These are phyloP conservation scores for Liparis tanakae DNA, from an alignment of 2,797 vertebrate species.

Conservation along the genomic window DNA sequence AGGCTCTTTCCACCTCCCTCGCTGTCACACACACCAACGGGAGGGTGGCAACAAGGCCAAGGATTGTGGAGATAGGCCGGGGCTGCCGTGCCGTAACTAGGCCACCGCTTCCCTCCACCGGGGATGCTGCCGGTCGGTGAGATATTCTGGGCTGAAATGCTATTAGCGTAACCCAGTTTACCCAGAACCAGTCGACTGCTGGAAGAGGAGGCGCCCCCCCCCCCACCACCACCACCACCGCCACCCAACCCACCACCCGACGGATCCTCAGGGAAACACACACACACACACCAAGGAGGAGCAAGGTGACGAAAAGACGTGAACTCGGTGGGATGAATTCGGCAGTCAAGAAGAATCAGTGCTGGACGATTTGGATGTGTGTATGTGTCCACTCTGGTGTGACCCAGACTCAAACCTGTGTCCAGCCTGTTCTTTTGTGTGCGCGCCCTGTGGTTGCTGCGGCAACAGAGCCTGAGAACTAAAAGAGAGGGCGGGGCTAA, in stretches of 20 bases:
- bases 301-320: constrained; percentile 26
- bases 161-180: constrained; percentile 84
- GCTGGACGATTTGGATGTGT: background rate
- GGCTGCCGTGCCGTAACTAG: constrained; percentile 65
- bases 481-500: constrained; percentile 20
- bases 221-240: too few relatives aligned
- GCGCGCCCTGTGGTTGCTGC: constrained; percentile 54
- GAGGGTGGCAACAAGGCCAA: constrained; percentile 58
- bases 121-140: constrained; percentile 43
- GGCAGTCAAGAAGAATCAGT: background rate
- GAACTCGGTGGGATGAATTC: constrained; percentile 15
- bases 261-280: constrained; percentile 45
- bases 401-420: constrained; percentile 55
- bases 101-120: constrained; percentile 61
- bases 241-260: constrained; percentile 21
- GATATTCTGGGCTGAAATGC: constrained; percentile 77
- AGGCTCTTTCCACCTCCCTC: constrained; percentile 54
- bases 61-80: constrained; percentile 56
- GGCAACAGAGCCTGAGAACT: constrained; percentile 71
- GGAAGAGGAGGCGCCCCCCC: constrained; percentile 42
- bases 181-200: constrained; percentile 78
- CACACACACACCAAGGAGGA: constrained; percentile 52
- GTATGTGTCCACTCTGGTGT: constrained; percentile 12
- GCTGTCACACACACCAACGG: constrained; percentile 49
- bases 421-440: constrained; percentile 48